Base-by-base conservation (phyloP, 2,797 vertebrate genomes). In the Rousettus madagascariensis region DNA sequence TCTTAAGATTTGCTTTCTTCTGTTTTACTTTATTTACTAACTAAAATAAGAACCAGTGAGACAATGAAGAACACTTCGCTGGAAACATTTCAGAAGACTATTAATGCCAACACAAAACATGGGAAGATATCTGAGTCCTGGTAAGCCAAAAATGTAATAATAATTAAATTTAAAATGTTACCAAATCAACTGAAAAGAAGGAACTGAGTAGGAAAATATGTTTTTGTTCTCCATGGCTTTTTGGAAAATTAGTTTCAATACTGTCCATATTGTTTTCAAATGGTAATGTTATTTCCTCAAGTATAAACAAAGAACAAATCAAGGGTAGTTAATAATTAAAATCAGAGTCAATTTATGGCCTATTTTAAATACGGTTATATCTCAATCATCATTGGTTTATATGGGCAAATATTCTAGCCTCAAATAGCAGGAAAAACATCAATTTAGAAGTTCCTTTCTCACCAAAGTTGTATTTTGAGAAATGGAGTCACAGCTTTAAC, bases 1-100 rank as follows among this genome's bases (percentile, higher is more conserved):
- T 78, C 8, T 96, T 97, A 86, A 93, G 5, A 90, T 59, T 90
- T 95, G 30, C 15, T 28, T 8, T 95, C 69, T 63, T 79, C 86
- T 78, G 19, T 11, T 51, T 43, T 86, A 74, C 4, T 19, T 5
- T 84, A 43, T 43, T 59, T 0, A 88, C 9, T 68, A 24, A 26
- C 26, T 53, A 79, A 38, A 24, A 11, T 24, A 92, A 79, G 22
- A 93, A 72, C 19, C 26, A 82, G 2, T 26, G 19, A 38, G n/a
- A 65, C 8, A 0, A 61, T 22, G 1, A 71, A 55, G 33, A 6
- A 74, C 30, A 93, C 2, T 83, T 63, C 15, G 83, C 1, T 95
- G 57, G 89, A 46, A 94, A 86, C 65, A 72, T 92, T 84, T 6
- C 66, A 92, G 1, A 46, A 95, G 41, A 38, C 2, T 19, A 80